Base-by-base conservation (phyloP, 2,113 vertebrate species). In the Mungos mungo region DNA sequence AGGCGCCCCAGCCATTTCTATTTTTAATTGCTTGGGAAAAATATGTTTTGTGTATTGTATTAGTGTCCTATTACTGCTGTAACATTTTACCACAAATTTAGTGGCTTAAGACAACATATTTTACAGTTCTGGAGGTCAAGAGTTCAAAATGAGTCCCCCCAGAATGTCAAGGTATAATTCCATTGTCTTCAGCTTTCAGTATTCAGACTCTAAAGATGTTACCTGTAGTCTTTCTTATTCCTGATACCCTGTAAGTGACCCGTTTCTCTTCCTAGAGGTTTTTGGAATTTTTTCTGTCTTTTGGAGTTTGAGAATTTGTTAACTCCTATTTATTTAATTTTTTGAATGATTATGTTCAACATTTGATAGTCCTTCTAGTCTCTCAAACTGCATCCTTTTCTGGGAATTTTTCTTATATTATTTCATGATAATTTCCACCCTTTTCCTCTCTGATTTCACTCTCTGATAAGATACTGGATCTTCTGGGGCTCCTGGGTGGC, bases 1-100 rank as follows among this genome's bases (percentile, higher is more conserved):
- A 19, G 54, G 54, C 54, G 54, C 18, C 54, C 54, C 92, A 90
- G 38, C 33, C 41, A 7, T 96, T 38, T 94, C 74, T 81, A 3
- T 47, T 68, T 96, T 97, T 68, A 81, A 50, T 93, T 88, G 29
- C 84, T 97, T 41, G 33, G 72, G 79, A 65, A 80, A 81, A 81
- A 69, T 92, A 27, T 89, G 27, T 88, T 95, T 29, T 83, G 25
- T 96, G 84, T 91, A 21, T 65, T 92, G 2, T 54, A 16, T 84
- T 88, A 82, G n/a, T 91, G 94, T 96, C 35, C 27, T 89, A 1
- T 89, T 89, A 45, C 25, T 47, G 5, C 23, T 47, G 3, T 82
- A 88, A 76, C 76, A 88, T 74, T 35, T 13, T 18, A 69, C 19
- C 27, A 72, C 57, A 88, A 41, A 45, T 52, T 69, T 21, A 33